Evolutionary conservation across 2,888 invertebrate species (phyloP).

Genomic region (Scelioninae gen. 1): DNA sequence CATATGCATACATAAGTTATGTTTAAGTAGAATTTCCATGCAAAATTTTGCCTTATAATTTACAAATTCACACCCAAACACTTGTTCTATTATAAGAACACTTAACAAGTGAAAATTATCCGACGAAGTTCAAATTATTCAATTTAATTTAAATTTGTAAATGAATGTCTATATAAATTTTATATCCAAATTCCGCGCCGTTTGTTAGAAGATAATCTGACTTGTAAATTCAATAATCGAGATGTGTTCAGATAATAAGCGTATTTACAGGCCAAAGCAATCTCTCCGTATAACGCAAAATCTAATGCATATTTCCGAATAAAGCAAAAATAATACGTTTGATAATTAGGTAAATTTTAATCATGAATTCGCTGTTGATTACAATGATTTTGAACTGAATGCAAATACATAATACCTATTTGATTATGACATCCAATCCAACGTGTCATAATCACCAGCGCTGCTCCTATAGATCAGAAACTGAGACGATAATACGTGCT

Average conservation of each 20-base stretch:
- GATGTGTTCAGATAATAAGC: constrained; percentile 2
- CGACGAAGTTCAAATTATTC: not conserved
- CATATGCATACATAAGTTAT: too few species aligned
- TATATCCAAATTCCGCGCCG: not conserved
- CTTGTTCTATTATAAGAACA: too few species aligned
- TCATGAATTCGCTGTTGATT: not conserved
- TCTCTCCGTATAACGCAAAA: not conserved
- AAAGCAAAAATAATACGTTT: not conserved
- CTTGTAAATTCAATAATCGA: constrained; percentile 9
- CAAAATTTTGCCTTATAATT: too few species aligned
- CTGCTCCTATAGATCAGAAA: constrained; percentile 12
- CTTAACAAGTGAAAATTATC: too few species aligned
- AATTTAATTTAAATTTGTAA: constrained; percentile 2
- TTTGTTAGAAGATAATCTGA: constrained; percentile 7
- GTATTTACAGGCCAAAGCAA: not conserved
- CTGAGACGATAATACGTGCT: constrained; percentile 13
- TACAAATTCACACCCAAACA: too few species aligned
- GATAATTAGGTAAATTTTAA: not conserved
- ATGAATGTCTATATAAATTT: not conserved
- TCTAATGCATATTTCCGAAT: not conserved
- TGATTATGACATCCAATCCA: constrained; percentile 9
- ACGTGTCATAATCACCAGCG: constrained; percentile 12
- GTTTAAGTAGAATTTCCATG: too few species aligned
- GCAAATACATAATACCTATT: constrained; percentile 3
- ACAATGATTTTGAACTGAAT: not conserved